phyloP scores from a whole-genome alignment of 2,888 invertebrate species.

The Eupelmus urozonus region DNA sequence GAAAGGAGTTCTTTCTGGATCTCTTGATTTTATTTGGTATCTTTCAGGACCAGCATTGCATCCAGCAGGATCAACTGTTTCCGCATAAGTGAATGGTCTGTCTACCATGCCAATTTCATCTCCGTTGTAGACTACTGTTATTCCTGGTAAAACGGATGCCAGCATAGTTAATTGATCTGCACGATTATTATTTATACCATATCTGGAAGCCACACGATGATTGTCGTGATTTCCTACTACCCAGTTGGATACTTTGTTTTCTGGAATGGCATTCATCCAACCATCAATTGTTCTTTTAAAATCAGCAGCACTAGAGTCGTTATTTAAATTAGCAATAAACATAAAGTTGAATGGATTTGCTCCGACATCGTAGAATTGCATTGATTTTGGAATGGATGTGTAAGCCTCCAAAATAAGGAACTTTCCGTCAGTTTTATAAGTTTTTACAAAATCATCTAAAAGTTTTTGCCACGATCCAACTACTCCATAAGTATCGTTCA shows the following conservation, averaged over 20 bases:
- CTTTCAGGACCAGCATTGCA: slow-evolving; percentile 81
- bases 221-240: slow-evolving; percentile 83
- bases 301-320: slow-evolving; percentile 78
- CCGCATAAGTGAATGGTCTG: slow-evolving; percentile 80
- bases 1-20: slow-evolving; percentile 79
- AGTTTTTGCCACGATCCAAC: slow-evolving; percentile 79
- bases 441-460: slow-evolving; percentile 79
- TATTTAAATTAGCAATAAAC: slow-evolving; percentile 77
- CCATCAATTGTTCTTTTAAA: slow-evolving; percentile 79
- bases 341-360: slow-evolving; percentile 82
- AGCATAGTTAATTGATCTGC: slow-evolving; percentile 81
- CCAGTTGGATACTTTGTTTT: slow-evolving; percentile 81
- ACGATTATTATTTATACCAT: slow-evolving; percentile 77
- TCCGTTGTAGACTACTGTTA: slow-evolving; percentile 85
- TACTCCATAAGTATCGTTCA: slow-evolving; percentile 72
- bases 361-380: slow-evolving; percentile 76
- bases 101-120: slow-evolving; percentile 93
- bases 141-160: slow-evolving; percentile 82
- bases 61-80: slow-evolving; percentile 83
- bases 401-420: slow-evolving; percentile 83
- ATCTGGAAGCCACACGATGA: slow-evolving; percentile 76
- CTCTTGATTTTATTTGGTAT: slow-evolving; percentile 76
- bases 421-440: slow-evolving; percentile 72
- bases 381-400: slow-evolving; percentile 77
- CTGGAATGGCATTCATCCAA: slow-evolving; percentile 81